A percentile compares a stretch with the other conserved stretches of the same genome.
phyloP scores from a whole-genome alignment of 2,888 invertebrate species.

The Melanostoma mellinum region DNA sequence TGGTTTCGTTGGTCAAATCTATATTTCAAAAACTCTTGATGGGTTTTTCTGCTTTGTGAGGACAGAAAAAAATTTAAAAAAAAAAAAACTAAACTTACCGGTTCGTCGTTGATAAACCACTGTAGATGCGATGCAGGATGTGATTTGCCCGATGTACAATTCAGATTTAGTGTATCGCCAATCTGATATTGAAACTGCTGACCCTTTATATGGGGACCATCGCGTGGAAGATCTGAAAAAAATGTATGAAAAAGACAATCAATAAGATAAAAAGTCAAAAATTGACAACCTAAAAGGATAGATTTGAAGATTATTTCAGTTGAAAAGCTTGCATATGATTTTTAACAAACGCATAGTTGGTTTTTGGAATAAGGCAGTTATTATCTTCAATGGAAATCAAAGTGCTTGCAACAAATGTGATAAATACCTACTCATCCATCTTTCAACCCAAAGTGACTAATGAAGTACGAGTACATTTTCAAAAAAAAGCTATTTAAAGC shows the following conservation, averaged over 20 bases:
- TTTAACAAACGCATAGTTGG: too few species aligned
- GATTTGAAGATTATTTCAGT: too few species aligned
- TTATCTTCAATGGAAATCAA: too few species aligned
- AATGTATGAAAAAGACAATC: constrained; percentile 1
- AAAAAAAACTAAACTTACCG: constrained; percentile 83
- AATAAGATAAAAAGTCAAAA: neutral
- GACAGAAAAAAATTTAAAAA: neutral
- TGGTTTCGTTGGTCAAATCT: constrained; percentile 43
- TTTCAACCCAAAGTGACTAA: too few species aligned
- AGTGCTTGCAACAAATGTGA: too few species aligned
- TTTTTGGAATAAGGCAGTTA: too few species aligned
- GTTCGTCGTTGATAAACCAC: constrained; percentile 91
- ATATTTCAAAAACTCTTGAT: constrained; percentile 45
- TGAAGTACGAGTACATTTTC: too few species aligned
- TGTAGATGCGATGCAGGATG: constrained; percentile 89
- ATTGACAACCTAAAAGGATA: too few species aligned
- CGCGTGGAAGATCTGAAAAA: constrained; percentile 86
- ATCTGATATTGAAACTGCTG: constrained; percentile 88
- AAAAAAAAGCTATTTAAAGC: too few species aligned
- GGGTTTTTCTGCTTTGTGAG: constrained; percentile 20
- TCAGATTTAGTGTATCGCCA: constrained; percentile 88
- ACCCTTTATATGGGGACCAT: constrained; percentile 89
- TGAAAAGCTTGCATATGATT: too few species aligned
- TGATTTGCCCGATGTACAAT: constrained; percentile 90
- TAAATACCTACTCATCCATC: too few species aligned